Evolutionary conservation across 1,140 invertebrate species (phyloP).

Genomic region (Drosophila prosaltans): DNA sequence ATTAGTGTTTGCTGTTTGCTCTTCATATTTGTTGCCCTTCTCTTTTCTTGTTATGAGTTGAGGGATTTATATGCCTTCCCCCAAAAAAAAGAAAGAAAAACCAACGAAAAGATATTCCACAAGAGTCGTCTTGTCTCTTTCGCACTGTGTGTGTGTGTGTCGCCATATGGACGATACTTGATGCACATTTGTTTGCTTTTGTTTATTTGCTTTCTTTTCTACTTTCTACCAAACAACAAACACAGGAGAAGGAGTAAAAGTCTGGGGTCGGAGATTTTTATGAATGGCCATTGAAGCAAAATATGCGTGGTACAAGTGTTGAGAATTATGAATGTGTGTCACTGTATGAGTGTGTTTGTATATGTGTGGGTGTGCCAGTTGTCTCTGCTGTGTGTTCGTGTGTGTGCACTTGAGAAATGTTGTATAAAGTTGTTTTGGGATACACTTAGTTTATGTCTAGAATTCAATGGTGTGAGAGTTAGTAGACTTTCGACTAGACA

Average conservation of each 20-base stretch:
- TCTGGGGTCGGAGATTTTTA: conserved; percentile 32
- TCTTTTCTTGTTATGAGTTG: conserved; percentile 43
- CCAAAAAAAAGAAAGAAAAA: conserved; percentile 8
- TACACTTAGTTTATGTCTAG: conserved; percentile 1
- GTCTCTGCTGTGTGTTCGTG: not conserved
- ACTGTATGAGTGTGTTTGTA: conserved; percentile 22
- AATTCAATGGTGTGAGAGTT: conserved; percentile 12
- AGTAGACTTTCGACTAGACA: conserved; percentile 13
- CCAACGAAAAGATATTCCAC: conserved; percentile 10
- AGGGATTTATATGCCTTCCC: conserved; percentile 56
- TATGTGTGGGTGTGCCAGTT: not conserved
- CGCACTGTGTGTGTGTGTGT: conserved; percentile 24
- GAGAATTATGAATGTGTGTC: conserved; percentile 49
- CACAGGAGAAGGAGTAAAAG: not conserved
- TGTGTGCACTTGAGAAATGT: conserved; percentile 37
- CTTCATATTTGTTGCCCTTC: conserved; percentile 57
- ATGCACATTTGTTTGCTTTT: conserved; percentile 70
- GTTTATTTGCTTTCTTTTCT: conserved; percentile 57
- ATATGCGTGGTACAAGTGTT: conserved; percentile 67
- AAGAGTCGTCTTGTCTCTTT: conserved; percentile 38
- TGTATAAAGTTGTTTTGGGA: conserved; percentile 36
- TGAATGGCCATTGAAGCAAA: conserved; percentile 70
- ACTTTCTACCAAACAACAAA: not conserved
- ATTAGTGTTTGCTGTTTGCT: conserved; percentile 69
- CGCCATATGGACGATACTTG: conserved; percentile 67